Base-by-base conservation (phyloP, 2,113 vertebrate genomes). In the Leucopsar rothschildi region DNA sequence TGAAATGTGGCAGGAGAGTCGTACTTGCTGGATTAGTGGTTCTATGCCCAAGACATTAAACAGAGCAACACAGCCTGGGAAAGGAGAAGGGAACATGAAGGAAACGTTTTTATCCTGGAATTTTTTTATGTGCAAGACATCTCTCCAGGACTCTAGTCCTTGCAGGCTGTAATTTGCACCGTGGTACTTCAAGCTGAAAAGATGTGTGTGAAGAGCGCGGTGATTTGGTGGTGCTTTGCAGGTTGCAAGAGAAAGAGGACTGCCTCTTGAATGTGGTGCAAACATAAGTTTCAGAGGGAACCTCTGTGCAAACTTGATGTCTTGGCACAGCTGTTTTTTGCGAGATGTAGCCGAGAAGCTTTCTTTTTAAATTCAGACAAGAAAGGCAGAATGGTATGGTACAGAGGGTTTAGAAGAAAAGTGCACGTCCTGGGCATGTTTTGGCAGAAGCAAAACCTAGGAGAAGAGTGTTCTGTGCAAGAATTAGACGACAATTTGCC, bases 191-290 rank as follows among this genome's bases (percentile, higher is more conserved):
- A 5, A 31, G 35, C 47, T 22, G 35, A 23, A 27, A 49, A 52
- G 20, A 20, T 39, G 3, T 2, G 3, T 52, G 45, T 14, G 21
- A 35, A 17, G 27, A 31, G 29, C 47, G 6, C 6, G 0, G 15
- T 0, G 1, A 21, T 31, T 27, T 52, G 20, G 15, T 1, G 7
- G n/a, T 1, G 2, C 14, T 69, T 22, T 69, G 19, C 35, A 39
- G 19, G 28, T 50, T 2, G 24, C 49, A 50, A 52, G 29, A 19
- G n/a, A 52, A 70, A 22, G 20, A 24, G 47, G 22, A 49, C 47
- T 49, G 23, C 21, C 47, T 12, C 47, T 49, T 49, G 22, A 49
- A 49, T 13, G 47, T 13, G 23, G 47, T 49, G 11, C 23, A 49
- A 49, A 49, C 12, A 14, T 12, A 49, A 47, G 22, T 23, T 35